A percentile compares a stretch with the other conserved stretches of the same genome.
These are phyloP conservation scores for Siphamia tubifer DNA, from an alignment of 2,113 vertebrate species.

Conservation along the genomic window DNA sequence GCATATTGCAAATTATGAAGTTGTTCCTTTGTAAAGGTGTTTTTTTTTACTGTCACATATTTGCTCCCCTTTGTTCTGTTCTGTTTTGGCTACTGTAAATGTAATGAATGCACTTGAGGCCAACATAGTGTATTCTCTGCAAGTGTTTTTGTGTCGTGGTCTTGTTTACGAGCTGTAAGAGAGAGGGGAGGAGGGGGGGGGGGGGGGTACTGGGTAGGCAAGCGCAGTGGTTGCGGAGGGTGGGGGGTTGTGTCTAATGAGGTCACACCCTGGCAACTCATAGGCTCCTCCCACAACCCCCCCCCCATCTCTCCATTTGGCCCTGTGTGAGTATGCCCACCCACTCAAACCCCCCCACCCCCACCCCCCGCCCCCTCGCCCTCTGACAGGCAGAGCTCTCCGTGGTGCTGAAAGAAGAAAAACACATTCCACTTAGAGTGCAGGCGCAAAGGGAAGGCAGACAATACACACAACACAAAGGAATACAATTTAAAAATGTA, in stretches of 20 bases:
- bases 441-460: constrained; percentile 22
- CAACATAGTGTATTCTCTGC: constrained; percentile 33
- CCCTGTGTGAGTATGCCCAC: constrained; percentile 42
- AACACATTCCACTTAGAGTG: constrained; percentile 45
- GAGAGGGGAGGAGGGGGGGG: constrained; percentile 8
- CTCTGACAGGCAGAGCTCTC: constrained; percentile 73
- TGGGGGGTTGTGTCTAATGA: constrained; percentile 75
- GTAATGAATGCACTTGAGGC: constrained; percentile 55
- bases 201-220: constrained; percentile 6
- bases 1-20: constrained; percentile 4
- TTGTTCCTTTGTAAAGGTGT: neutral
- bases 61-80: constrained; percentile 9
- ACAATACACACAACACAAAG: constrained; percentile 15
- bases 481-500: constrained; percentile 1
- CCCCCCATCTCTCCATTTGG: constrained; percentile 36
- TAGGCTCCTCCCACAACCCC: constrained; percentile 60
- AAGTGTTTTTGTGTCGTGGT: constrained; percentile 63
- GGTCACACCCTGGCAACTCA: constrained; percentile 78
- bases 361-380: constrained; percentile 16
- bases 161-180: constrained; percentile 75
- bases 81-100: constrained; percentile 44
- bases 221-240: constrained; percentile 59
- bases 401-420: constrained; percentile 79
- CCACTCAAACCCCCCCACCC: constrained; percentile 23
- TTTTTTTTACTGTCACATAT: neutral